Conservation (phyloP, 2,113 vertebrate species). For the Phalacrocorax carbo region DNA sequence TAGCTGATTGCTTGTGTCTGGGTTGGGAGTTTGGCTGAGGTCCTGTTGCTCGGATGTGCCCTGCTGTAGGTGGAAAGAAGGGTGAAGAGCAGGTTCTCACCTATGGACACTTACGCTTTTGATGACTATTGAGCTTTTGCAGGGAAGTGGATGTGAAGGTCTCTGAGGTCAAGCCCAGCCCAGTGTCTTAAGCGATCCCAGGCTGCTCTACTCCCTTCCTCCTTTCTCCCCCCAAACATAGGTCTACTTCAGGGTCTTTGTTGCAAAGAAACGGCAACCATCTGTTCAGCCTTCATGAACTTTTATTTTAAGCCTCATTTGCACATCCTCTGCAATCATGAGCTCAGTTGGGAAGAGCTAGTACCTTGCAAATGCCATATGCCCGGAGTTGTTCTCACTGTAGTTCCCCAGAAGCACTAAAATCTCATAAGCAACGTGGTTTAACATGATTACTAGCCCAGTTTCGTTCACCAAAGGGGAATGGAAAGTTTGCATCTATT, state of each 20-base stretch:
- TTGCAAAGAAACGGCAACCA: neutral
- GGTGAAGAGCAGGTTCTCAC: neutral
- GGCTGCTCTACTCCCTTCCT: neutral
- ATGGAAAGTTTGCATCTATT: neutral
- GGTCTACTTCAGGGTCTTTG: neutral
- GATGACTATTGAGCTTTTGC: neutral
- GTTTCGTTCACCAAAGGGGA: neutral
- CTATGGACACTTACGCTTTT: neutral
- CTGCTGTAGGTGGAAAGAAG: neutral
- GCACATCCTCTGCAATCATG: neutral
- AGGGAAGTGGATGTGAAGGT: neutral
- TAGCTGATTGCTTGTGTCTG: neutral
- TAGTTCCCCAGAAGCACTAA: neutral
- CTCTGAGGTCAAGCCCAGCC: neutral
- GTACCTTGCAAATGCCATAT: neutral
- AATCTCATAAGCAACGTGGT: neutral
- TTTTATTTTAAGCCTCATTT: neutral
- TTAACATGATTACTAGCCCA: neutral
- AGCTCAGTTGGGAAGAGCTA: neutral
- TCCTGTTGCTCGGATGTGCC: neutral
- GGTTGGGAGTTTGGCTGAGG: neutral
- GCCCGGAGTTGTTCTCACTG: neutral
- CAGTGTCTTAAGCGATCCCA: neutral
- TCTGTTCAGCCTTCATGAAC: neutral
- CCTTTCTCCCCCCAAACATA: neutral